Evolutionary conservation across 2,888 invertebrate species (phyloP).

Genomic region (Agrochola litura): DNA sequence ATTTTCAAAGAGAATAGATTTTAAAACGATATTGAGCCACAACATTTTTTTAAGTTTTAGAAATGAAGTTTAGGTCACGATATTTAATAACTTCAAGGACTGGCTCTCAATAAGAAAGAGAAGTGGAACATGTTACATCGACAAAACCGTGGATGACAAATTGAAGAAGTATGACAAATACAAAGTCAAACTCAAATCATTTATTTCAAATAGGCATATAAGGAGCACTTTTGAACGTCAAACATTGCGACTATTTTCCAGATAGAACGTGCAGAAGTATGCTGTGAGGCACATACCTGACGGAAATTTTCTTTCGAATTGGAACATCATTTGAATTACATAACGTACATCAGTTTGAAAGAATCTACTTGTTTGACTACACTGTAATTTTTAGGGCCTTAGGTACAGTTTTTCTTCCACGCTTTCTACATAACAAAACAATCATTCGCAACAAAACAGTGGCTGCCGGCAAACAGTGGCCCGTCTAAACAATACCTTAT

Average conservation of each 20-base stretch:
- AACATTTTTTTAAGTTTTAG: not conserved
- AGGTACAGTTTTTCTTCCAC: not conserved
- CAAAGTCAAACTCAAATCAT: too few relatives aligned
- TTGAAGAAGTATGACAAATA: not conserved
- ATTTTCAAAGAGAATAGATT: not conserved
- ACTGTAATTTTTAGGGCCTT: not conserved
- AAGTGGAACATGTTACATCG: not conserved
- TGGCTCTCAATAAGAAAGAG: not conserved
- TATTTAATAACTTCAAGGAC: not conserved
- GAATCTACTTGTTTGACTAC: not conserved
- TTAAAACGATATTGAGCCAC: not conserved
- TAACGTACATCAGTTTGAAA: not conserved
- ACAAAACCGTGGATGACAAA: not conserved
- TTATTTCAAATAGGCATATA: too few relatives aligned
- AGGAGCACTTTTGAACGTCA: too few relatives aligned
- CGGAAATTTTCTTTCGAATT: too few relatives aligned
- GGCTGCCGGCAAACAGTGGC: not conserved
- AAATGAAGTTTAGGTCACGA: not conserved
- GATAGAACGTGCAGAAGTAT: too few relatives aligned
- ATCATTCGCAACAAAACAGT: slow-evolving; percentile 10
- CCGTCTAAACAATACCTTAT: slow-evolving; percentile 30
- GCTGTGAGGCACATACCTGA: too few relatives aligned
- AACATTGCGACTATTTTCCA: not conserved
- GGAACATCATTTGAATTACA: too few relatives aligned
- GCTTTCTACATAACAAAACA: not conserved